Conservation (phyloP, 1,140 invertebrate species). For the Drosophila hydei region DNA sequence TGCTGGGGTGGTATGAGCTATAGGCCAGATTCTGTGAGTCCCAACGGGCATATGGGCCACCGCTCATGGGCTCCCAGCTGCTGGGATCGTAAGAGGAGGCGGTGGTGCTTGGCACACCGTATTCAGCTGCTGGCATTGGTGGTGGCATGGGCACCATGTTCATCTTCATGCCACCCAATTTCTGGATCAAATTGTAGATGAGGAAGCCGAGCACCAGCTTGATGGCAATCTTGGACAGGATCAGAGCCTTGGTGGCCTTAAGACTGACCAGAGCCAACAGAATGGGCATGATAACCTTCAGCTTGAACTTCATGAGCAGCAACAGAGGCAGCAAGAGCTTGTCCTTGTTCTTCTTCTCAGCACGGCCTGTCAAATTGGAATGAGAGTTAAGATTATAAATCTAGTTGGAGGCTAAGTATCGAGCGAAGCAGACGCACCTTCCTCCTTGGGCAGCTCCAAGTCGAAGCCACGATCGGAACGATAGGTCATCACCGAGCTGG, state of each 20-base stretch:
- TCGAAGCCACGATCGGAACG: slow-evolving; percentile 88
- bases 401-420: slow-evolving; percentile 22
- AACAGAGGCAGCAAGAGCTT: slow-evolving; percentile 91
- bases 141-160: slow-evolving; percentile 86
- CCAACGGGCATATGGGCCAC: slow-evolving; percentile 91
- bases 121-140: slow-evolving; percentile 85
- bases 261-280: slow-evolving; percentile 90
- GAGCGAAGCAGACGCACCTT: slow-evolving; percentile 75
- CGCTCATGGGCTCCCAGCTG: slow-evolving; percentile 87
- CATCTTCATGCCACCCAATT: slow-evolving; percentile 89
- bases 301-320: slow-evolving; percentile 91
- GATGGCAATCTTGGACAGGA: slow-evolving; percentile 92
- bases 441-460: slow-evolving; percentile 85
- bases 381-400: neutral
- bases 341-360: slow-evolving; percentile 88
- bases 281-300: slow-evolving; percentile 93
- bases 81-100: slow-evolving; percentile 87
- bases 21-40: slow-evolving; percentile 90
- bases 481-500: slow-evolving; percentile 87
- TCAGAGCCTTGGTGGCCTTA: slow-evolving; percentile 92
- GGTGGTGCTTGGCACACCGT: slow-evolving; percentile 88
- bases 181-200: slow-evolving; percentile 90
- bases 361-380: slow-evolving; percentile 58
- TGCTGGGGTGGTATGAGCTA: slow-evolving; percentile 89
- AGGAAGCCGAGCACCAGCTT: slow-evolving; percentile 91